A percentile compares a stretch with the other conserved stretches of the same genome.
These are phyloP conservation scores for Vesta saturnalis DNA, from an alignment of 2,888 invertebrate genomes.

Conservation along the genomic window DNA sequence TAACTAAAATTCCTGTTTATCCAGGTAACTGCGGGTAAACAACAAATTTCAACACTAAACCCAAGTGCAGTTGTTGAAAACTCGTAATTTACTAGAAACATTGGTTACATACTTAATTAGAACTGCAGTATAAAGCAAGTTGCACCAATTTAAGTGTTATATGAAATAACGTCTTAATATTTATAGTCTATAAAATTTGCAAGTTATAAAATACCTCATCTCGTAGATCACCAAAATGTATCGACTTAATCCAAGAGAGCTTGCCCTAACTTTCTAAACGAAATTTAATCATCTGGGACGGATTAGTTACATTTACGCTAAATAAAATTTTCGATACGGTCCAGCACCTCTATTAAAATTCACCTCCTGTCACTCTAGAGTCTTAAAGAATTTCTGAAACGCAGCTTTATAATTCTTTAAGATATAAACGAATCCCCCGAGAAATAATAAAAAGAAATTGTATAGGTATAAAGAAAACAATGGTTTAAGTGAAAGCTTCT, in stretches of 20 bases:
- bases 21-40: no score
- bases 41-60: neutral
- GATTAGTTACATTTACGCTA: slow-evolving; percentile 54
- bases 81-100: neutral
- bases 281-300: slow-evolving; percentile 54
- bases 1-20: no score
- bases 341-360: slow-evolving; percentile 50
- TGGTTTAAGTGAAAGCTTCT: slow-evolving; percentile 26
- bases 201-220: slow-evolving; percentile 39
- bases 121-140: slow-evolving; percentile 15
- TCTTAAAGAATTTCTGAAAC: slow-evolving; percentile 36
- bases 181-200: slow-evolving; percentile 41
- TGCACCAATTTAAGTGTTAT: slow-evolving; percentile 1
- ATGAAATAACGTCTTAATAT: slow-evolving; percentile 27
- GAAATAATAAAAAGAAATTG: slow-evolving; percentile 34
- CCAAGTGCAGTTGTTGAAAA: neutral
- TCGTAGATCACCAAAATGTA: slow-evolving; percentile 41
- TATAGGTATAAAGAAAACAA: slow-evolving; percentile 33
- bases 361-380: slow-evolving; percentile 37
- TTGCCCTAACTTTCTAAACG: slow-evolving; percentile 46
- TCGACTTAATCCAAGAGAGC: slow-evolving; percentile 41
- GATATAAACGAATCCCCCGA: slow-evolving; percentile 35
- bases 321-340: slow-evolving; percentile 48
- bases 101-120: slow-evolving; percentile 16
- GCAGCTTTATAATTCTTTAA: slow-evolving; percentile 34